Conservation (phyloP, 2,888 invertebrate genomes). For the Macaria notata region DNA sequence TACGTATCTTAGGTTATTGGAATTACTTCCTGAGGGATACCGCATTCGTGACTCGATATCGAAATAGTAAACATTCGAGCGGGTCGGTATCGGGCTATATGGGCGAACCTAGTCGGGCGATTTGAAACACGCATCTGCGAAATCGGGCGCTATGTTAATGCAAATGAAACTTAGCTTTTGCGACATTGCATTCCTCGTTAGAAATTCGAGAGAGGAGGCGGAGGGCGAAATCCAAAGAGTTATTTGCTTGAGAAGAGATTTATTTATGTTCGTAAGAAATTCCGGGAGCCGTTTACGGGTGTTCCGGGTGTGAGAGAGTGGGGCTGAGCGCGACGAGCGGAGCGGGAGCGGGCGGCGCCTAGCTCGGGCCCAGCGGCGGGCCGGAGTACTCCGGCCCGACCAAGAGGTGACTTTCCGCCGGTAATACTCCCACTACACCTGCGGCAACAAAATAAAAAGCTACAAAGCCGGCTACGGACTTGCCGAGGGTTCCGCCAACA, state of each 20-base stretch:
- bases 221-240: constrained; percentile 71
- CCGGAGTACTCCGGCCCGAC: constrained; percentile 84
- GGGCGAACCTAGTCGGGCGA: constrained; percentile 80
- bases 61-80: constrained; percentile 52
- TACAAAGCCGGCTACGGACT: constrained; percentile 73
- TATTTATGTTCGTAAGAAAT: constrained; percentile 71
- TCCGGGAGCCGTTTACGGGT: constrained; percentile 73
- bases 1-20: constrained; percentile 65
- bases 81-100: constrained; percentile 72
- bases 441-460: constrained; percentile 80
- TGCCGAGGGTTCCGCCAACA: constrained; percentile 55
- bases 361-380: constrained; percentile 61
- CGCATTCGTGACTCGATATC: constrained; percentile 58
- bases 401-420: constrained; percentile 84
- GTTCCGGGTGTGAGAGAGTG: constrained; percentile 62
- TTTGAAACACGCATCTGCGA: constrained; percentile 72
- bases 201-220: constrained; percentile 56
- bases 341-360: constrained; percentile 44
- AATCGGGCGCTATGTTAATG: constrained; percentile 52
- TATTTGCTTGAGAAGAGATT: constrained; percentile 72
- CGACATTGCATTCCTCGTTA: constrained; percentile 79
- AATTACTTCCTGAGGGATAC: constrained; percentile 80
- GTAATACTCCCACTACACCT: constrained; percentile 85
- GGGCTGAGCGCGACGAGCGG: constrained; percentile 47
- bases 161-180: constrained; percentile 55